These are phyloP conservation scores for Musca vetustissima DNA, from an alignment of 1,140 invertebrate species.

Conservation along the genomic window DNA sequence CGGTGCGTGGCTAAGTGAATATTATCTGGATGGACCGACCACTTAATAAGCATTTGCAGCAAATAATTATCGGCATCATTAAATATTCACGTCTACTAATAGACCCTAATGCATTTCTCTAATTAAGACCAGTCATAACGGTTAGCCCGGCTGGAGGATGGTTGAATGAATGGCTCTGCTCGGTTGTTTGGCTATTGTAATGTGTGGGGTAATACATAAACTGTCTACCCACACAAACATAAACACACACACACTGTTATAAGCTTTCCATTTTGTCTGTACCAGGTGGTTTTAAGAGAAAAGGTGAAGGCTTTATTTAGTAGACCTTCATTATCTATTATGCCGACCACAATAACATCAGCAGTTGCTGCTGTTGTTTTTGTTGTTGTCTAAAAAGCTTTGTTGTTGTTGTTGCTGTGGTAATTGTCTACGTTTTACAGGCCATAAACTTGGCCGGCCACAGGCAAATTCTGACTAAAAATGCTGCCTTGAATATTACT, in stretches of 20 bases:
- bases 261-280: too few relatives aligned
- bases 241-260: too few relatives aligned
- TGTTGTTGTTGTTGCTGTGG: not conserved
- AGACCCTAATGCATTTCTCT: conserved; percentile 19
- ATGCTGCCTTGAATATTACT: not conserved
- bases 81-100: conserved; percentile 20
- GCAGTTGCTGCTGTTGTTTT: too few relatives aligned
- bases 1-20: conserved; percentile 3
- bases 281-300: too few relatives aligned
- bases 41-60: conserved; percentile 18
- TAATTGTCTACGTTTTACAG: conserved; percentile 9
- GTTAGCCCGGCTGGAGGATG: not conserved
- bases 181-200: not conserved
- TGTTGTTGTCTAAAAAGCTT: too few relatives aligned
- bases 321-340: too few relatives aligned
- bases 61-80: conserved; percentile 17
- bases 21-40: conserved; percentile 4
- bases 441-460: not conserved
- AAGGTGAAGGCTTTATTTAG: too few relatives aligned
- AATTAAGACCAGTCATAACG: conserved; percentile 15
- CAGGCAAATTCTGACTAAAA: not conserved
- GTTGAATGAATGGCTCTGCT: not conserved
- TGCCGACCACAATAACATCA: too few relatives aligned
- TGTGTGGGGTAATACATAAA: not conserved
- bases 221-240: not conserved